Base-by-base conservation (phyloP, 2,113 vertebrate species). In the Pagrus major region DNA sequence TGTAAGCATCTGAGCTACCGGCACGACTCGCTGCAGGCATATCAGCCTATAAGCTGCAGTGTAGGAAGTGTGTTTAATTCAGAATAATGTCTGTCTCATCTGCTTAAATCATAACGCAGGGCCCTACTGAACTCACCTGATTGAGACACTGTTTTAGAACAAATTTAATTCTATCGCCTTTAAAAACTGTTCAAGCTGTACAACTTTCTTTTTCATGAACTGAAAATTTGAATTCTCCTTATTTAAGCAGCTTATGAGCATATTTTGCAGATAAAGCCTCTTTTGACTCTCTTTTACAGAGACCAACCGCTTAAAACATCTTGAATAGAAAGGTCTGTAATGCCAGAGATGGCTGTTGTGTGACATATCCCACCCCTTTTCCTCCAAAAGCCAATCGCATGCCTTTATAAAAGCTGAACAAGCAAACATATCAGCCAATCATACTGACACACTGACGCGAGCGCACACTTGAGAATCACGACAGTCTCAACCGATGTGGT, bases 1-100 rank as follows among this genome's bases (percentile, higher is more conserved):
- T 76, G 44, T 20, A 25, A 77, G 51, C 73, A 33, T 77, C 49
- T 71, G 65, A 90, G 78, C 66, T 66, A 35, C 63, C 31, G 35
- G 63, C 68, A 64, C 6, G 42, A 74, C 58, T 37, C 37, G 25
- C 59, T 44, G 56, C 56, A 60, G 58, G 71, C 21, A 76, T 61
- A 18, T 77, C 54, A 44, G 33, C 16, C 14, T 59, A 71, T 42
- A 42, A 81, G 64, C 49, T 25, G 11, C 27, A 20, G 20, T 1
- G 56, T n/a, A 52, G 39, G 44, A 87, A 64, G 54, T 52, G 44
- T 55, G 16, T 68, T 66, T 52, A 46, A 80, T 35, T 55, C 68
- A 27, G 58, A 73, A 41, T 42, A 59, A 47, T 15, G 20, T 64
- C 20, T n/a, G 25, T 39, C 44, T 69, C 58, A 16, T 68, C 47